phyloP scores from a whole-genome alignment of 2,113 vertebrate species.

The Pogonocichla stellata region DNA sequence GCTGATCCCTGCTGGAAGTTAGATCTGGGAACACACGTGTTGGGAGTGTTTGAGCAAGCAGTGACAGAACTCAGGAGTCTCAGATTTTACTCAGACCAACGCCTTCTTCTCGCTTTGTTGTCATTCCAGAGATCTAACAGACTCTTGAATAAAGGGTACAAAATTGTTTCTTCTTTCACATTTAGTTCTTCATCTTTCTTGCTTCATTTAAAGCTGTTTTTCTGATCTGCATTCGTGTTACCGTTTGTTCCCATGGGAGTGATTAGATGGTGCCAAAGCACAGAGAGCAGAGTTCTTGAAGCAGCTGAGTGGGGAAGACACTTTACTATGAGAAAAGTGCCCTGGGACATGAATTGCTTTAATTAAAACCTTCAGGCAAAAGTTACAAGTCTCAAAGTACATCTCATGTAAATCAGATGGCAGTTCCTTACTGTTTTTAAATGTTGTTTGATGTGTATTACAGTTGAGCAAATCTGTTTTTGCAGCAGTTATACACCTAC shows the following conservation, averaged over 20 bases:
- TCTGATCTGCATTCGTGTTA: not conserved
- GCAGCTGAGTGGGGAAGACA: not conserved
- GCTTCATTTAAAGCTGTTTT: not conserved
- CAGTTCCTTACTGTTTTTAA: not conserved
- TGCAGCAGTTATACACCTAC: not conserved
- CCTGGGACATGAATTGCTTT: constrained; percentile 31
- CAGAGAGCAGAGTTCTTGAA: not conserved
- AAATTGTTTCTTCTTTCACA: not conserved
- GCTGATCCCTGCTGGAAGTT: not conserved
- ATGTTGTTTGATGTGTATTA: constrained; percentile 4
- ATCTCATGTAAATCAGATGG: constrained; percentile 33
- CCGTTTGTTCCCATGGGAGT: not conserved
- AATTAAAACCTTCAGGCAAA: constrained; percentile 43
- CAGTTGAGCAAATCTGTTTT: not conserved
- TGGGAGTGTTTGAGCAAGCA: not conserved
- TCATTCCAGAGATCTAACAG: not conserved
- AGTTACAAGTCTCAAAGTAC: constrained; percentile 42
- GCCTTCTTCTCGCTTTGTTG: not conserved
- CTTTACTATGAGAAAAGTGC: not conserved
- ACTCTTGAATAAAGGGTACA: not conserved
- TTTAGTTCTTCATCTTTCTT: not conserved
- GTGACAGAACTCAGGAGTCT: not conserved
- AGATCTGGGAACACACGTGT: not conserved
- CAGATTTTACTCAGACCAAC: not conserved
- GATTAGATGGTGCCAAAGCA: constrained; percentile 7